Base-by-base conservation (phyloP, 2,797 vertebrate species). In the Coregonus suidteri region DNA sequence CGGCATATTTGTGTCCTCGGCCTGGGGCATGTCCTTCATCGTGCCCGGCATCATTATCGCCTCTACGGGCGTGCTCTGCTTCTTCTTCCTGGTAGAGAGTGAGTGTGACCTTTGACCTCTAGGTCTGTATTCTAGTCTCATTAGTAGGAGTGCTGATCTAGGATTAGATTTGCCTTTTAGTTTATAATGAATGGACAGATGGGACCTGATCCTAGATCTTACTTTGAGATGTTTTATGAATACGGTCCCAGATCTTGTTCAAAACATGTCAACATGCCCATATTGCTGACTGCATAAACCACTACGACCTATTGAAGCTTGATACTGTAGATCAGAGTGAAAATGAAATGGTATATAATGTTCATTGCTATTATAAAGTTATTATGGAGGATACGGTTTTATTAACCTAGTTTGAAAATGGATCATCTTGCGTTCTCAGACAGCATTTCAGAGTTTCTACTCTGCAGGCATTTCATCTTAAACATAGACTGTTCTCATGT, bases 51-150 rank as follows among this genome's bases (percentile, higher is more conserved):
- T 96, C 92, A 94, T 99, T 91, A 98, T 97, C 0, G 86, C 90
- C 0, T 20, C 14, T 0, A 83, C 94, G 16, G 98, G 97, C 1
- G 0, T 99, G 74, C 18, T 98, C 81, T 99, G 96, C 89, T 99
- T 99, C 93, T 93, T 98, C 87, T 98, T 99, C 89, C 94, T 99
- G 0, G 94, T 99, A 18, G 98, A 99, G 79, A 95, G 98, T 99
- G 74, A 95, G 98, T 95, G 37, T 20, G 37, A 51, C 18, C n/a
- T 59, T 47, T 47, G 41, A 47, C 41, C 41, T 47, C 41, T 47
- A 7, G 7, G 7, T 47, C 41, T 47, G 41, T 47, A 13, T 11
- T 11, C 41, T 41, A 47, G 9, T 11, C 20, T 6, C 25, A 25
- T 25, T 1, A 25, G 59, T 11, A 11, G 59, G 20, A 3, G 9